Evolutionary conservation across 2,888 invertebrate genomes (phyloP).

Genomic region (Empis stercorea): DNA sequence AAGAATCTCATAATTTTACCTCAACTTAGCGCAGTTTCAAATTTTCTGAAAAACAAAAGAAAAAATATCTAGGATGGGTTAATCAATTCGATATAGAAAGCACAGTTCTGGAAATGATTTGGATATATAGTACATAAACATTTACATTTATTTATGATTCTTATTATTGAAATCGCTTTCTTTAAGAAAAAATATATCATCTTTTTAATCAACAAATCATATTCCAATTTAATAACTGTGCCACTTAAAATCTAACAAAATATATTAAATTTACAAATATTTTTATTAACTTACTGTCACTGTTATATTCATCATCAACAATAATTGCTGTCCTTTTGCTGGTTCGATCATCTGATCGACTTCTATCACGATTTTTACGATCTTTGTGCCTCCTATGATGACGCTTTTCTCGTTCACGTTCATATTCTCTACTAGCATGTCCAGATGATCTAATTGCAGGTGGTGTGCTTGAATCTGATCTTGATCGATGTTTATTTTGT

Average conservation of each 20-base stretch:
- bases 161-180: background rate
- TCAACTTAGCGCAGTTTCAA: background rate
- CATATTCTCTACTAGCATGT: background rate
- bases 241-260: background rate
- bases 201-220: background rate
- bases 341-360: background rate
- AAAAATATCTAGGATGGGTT: no score
- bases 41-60: background rate
- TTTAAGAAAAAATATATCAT: background rate
- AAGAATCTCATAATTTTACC: background rate
- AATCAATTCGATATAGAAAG: background rate
- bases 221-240: background rate
- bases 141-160: no score
- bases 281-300: conserved; percentile 37
- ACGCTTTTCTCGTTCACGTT: conserved; percentile 8
- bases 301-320: conserved; percentile 29
- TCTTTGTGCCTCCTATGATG: conserved; percentile 30
- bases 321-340: conserved; percentile 20
- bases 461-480: conserved; percentile 4
- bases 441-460: background rate
- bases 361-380: conserved; percentile 17
- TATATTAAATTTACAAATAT: background rate
- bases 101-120: background rate
- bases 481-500: background rate
- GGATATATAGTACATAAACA: background rate